Conservation (phyloP, 2,888 invertebrate genomes). For the Aleiodes leptofemur region DNA sequence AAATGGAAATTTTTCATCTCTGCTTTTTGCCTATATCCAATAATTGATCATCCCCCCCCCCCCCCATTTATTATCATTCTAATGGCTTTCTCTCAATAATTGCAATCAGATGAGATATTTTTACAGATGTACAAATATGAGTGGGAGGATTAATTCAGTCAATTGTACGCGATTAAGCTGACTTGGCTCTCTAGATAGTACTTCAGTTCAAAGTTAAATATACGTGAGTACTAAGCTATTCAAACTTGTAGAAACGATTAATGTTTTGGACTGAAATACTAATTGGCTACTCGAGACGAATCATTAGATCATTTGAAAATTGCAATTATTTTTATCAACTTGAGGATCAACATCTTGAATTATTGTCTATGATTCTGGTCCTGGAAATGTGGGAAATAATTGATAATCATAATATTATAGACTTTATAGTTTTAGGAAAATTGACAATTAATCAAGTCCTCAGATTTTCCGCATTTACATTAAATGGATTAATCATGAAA, state of each 20-base stretch:
- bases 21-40: background rate
- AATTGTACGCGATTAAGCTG: slow-evolving; percentile 29
- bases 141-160: background rate
- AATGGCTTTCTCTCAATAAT: background rate
- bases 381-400: too few relatives aligned
- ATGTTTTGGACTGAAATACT: slow-evolving; percentile 36
- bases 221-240: slow-evolving; percentile 29
- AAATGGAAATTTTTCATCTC: background rate
- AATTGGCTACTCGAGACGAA: slow-evolving; percentile 57
- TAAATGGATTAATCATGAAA: too few relatives aligned
- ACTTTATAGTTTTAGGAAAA: too few relatives aligned
- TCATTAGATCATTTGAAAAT: slow-evolving; percentile 54
- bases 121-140: slow-evolving; percentile 7
- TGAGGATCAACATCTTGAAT: slow-evolving; percentile 7
- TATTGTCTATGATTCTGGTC: background rate
- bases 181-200: slow-evolving; percentile 21
- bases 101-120: slow-evolving; percentile 1
- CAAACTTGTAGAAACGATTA: slow-evolving; percentile 33
- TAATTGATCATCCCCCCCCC: background rate
- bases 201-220: background rate
- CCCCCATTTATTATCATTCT: background rate
- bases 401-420: too few relatives aligned
- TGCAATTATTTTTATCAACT: slow-evolving; percentile 11
- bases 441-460: too few relatives aligned
- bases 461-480: too few relatives aligned